Conservation (phyloP, 92 coral and sea anemone genomes). For the Metridium senile region DNA sequence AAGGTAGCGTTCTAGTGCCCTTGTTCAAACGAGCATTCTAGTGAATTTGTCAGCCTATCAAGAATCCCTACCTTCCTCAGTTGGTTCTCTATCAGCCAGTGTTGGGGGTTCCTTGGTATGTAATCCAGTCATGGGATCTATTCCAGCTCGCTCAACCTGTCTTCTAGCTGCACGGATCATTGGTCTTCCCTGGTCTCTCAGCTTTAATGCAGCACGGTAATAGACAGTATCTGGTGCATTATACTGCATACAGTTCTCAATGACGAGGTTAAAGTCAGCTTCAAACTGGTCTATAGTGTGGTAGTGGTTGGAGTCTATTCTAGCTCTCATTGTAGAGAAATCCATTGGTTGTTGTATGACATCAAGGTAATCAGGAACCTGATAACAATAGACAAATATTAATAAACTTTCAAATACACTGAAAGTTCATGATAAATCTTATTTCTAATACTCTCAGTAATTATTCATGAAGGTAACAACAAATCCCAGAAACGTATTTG, state of each 20-base stretch:
- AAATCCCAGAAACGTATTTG: no score
- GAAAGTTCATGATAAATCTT: no score
- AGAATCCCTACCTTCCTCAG: constrained; percentile 96
- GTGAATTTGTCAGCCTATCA: no score
- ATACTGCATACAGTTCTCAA: constrained; percentile 81
- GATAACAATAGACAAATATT: no score
- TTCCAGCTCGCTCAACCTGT: constrained; percentile 93
- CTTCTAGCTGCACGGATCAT: constrained; percentile 90
- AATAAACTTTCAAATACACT: not conserved
- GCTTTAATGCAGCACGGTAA: constrained; percentile 89
- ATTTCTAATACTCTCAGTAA: no score
- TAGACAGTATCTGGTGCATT: constrained; percentile 95
- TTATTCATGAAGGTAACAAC: no score
- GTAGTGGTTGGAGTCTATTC: constrained; percentile 88
- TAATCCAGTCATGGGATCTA: constrained; percentile 94
- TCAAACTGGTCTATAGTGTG: constrained; percentile 95
- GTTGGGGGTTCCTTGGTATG: constrained; percentile 92
- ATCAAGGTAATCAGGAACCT: constrained; percentile 95
- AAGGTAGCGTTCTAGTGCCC: no score
- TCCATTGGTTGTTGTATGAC: constrained; percentile 93
- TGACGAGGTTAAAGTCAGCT: constrained; percentile 82
- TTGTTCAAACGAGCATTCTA: no score
- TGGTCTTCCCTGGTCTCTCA: constrained; percentile 96
- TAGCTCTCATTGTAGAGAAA: constrained; percentile 81
- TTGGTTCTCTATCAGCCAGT: constrained; percentile 87